phyloP scores from a whole-genome alignment of 2,113 vertebrate species.

The Trochalopteron elliotii region DNA sequence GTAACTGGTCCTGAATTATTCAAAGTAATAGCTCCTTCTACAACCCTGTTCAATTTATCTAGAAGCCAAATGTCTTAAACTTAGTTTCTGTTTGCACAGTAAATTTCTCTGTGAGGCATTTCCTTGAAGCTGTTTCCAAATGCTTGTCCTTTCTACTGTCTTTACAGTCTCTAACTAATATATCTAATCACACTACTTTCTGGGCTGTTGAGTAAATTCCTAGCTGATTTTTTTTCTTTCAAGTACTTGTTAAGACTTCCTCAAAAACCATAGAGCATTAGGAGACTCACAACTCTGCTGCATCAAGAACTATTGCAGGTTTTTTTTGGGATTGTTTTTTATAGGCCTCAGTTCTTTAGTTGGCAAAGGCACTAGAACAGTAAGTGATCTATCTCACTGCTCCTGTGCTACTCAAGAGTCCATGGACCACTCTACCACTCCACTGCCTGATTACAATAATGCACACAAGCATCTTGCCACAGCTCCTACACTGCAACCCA shows the following conservation, averaged over 20 bases:
- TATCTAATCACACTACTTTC: background rate
- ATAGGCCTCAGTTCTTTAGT: background rate
- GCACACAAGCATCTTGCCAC: background rate
- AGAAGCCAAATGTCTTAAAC: background rate
- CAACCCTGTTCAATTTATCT: background rate
- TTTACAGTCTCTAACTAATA: background rate
- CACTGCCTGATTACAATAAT: rapidly evolving
- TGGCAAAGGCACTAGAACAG: background rate
- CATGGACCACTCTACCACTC: background rate
- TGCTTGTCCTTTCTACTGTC: background rate
- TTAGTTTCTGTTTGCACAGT: background rate
- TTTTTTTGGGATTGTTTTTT: background rate
- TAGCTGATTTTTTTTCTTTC: background rate
- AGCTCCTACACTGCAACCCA: background rate
- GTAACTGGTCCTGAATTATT: background rate
- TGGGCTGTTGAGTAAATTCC: background rate
- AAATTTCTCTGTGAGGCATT: background rate
- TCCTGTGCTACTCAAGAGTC: background rate
- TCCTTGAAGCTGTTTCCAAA: background rate
- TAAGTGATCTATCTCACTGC: too few relatives aligned
- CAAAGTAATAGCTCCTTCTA: background rate
- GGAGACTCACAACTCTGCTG: background rate
- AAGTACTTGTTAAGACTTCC: background rate
- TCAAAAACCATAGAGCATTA: rapidly evolving
- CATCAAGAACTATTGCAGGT: background rate